Evolutionary conservation across 2,888 invertebrate species (phyloP), one percentile per base, ranked within the genome.

Genomic region (Melitaea athalia): DNA sequence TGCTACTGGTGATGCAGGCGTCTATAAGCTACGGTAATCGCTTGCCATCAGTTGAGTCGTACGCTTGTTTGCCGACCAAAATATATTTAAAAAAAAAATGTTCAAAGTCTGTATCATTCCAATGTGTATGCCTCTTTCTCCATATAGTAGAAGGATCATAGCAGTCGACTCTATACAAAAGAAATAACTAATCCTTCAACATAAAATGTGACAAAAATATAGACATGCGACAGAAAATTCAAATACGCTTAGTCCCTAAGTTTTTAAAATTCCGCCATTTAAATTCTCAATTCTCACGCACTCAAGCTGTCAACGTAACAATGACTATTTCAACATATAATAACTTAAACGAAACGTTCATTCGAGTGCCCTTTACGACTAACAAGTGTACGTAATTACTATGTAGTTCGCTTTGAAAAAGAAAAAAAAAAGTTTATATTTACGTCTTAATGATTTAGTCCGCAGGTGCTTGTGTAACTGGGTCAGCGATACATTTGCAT

Each of bases 271-370:
- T 33, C 24, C 55, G 12, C 15, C 42, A 57, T 67, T 61, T 66
- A 47, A 53, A 66, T 63, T 65, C 52, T 59, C 38, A 59, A 59
- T 70, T 88, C 88, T 81, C 88, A 88, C 87, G 85, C 78, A 75
- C 77, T 75, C 76, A 77, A 73, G 76, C 79, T 78, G 81, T 85
- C 86, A 81, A 77, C 86, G 72, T 50, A 74, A 74, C 77, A 80
- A 75, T 86, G 74, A 77, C 72, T 84, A 81, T 72, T 78, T 87
- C 85, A 80, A 75, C 84, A 78, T 70, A 66, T 52, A 69, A 66
- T 69, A 66, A 69, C 63, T 66, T 49, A 66, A 49, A 14, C 52
- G 45, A 59, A 66, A 59, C 50, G 49, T 31, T 64, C 45, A 65
- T 59, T 68, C 57, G 45, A 55, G 55, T 12, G 11, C 61, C 15